phyloP scores from a whole-genome alignment of 2,113 vertebrate species.

The Candoia aspera region DNA sequence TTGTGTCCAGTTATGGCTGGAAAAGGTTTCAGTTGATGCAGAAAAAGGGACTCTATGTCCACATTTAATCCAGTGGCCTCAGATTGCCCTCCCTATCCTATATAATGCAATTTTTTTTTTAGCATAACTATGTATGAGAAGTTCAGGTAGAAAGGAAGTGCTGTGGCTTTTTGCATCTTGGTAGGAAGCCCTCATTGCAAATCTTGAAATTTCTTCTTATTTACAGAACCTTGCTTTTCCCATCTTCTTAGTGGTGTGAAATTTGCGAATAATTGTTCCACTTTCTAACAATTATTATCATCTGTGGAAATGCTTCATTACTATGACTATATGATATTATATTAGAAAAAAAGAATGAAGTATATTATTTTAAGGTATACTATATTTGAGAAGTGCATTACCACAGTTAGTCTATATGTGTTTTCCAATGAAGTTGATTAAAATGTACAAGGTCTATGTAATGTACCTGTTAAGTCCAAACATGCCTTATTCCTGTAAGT shows the following conservation, averaged over 20 bases:
- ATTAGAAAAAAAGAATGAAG: not conserved
- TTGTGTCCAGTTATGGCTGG: not conserved
- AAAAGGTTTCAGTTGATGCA: not conserved
- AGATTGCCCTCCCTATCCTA: not conserved
- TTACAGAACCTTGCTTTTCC: not conserved
- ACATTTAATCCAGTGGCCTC: not conserved
- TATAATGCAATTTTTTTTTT: not conserved
- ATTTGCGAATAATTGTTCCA: not conserved
- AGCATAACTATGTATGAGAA: not conserved
- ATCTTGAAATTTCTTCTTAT: not conserved
- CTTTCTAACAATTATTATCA: not conserved
- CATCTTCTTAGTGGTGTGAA: not conserved
- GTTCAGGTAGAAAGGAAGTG: not conserved
- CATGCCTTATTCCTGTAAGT: slow-evolving; percentile 37
- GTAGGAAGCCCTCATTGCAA: not conserved
- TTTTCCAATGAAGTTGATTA: slow-evolving; percentile 32
- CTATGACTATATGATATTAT: not conserved
- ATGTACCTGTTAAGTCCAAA: slow-evolving; percentile 33
- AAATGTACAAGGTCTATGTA: slow-evolving; percentile 31
- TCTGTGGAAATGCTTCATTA: not conserved
- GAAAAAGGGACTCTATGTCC: not conserved
- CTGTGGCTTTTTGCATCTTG: not conserved
- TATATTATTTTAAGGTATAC: not conserved
- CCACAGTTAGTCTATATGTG: slow-evolving; percentile 31
- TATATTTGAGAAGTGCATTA: not conserved